A percentile compares a stretch with the other conserved stretches of the same genome.
Conservation (phyloP, 1,140 invertebrate genomes). For the Sipha flava region DNA sequence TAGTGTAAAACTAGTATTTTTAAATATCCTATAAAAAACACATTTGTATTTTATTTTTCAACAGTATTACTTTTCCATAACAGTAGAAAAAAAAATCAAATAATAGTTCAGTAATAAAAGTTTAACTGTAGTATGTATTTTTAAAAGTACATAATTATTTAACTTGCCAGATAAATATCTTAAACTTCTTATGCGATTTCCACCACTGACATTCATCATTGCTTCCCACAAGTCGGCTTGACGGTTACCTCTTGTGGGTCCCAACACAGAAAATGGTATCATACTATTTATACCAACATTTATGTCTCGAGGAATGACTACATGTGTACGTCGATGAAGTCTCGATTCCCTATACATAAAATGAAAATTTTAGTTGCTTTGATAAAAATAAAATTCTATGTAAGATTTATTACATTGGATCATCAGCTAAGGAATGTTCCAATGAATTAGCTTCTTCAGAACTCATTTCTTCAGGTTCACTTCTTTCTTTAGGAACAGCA, state of each 20-base stretch:
- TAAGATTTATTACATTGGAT: slow-evolving; percentile 1
- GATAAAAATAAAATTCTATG: not conserved
- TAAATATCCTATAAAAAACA: no score
- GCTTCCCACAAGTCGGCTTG: slow-evolving; percentile 28
- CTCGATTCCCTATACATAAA: not conserved
- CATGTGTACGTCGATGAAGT: not conserved
- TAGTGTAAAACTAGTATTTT: no score
- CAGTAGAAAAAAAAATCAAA: not conserved
- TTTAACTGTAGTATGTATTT: no score
- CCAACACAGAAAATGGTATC: slow-evolving; percentile 24
- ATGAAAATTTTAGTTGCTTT: not conserved
- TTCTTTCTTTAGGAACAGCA: not conserved
- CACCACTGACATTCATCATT: slow-evolving; percentile 15
- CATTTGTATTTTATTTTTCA: no score
- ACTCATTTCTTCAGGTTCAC: slow-evolving; percentile 30
- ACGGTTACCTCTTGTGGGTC: slow-evolving; percentile 7
- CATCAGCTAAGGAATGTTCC: slow-evolving; percentile 1
- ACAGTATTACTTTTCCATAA: no score
- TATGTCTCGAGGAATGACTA: slow-evolving; percentile 21
- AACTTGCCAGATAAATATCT: slow-evolving; percentile 23
- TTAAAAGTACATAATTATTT: no score
- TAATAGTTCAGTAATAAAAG: no score
- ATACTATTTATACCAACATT: not conserved
- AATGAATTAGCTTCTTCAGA: slow-evolving; percentile 23
- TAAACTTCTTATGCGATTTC: slow-evolving; percentile 15